phyloP scores from a whole-genome alignment of 2,113 vertebrate genomes.

The Herpetotheres cachinnans region DNA sequence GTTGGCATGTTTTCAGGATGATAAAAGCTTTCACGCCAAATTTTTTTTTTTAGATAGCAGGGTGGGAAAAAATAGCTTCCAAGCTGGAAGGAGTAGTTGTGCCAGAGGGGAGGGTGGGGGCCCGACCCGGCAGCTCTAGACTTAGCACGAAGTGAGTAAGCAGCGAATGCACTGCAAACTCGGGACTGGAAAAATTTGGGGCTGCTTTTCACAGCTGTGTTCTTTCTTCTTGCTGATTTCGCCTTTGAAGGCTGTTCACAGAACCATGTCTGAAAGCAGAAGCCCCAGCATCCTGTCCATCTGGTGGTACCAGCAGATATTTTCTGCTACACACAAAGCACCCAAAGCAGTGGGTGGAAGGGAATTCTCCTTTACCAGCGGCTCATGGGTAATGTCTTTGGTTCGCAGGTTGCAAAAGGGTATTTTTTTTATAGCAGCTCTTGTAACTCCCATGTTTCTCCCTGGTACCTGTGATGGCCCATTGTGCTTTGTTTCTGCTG shows the following conservation, averaged over 20 bases:
- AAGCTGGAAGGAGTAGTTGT: slow-evolving; percentile 11
- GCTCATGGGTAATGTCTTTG: background rate
- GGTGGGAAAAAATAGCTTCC: slow-evolving; percentile 42
- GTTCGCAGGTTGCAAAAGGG: background rate
- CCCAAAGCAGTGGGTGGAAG: background rate
- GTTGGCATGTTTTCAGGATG: slow-evolving; percentile 41
- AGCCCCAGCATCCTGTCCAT: slow-evolving; percentile 7
- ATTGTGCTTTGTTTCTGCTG: background rate
- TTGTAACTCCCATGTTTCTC: background rate
- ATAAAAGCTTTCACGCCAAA: slow-evolving; percentile 6
- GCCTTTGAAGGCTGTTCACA: background rate
- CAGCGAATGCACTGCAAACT: background rate
- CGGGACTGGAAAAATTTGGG: background rate
- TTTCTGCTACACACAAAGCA: background rate
- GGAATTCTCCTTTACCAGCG: background rate
- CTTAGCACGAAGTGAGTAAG: slow-evolving; percentile 8
- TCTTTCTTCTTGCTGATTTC: background rate
- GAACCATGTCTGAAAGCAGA: background rate
- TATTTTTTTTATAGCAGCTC: background rate
- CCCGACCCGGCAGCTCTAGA: background rate
- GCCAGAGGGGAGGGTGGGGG: background rate
- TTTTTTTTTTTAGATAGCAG: background rate
- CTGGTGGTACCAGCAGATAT: background rate
- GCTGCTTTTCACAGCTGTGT: background rate
- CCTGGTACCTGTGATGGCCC: accelerated